phyloP scores from a whole-genome alignment of 2,797 vertebrate genomes.

The Chloroceryle inda region DNA sequence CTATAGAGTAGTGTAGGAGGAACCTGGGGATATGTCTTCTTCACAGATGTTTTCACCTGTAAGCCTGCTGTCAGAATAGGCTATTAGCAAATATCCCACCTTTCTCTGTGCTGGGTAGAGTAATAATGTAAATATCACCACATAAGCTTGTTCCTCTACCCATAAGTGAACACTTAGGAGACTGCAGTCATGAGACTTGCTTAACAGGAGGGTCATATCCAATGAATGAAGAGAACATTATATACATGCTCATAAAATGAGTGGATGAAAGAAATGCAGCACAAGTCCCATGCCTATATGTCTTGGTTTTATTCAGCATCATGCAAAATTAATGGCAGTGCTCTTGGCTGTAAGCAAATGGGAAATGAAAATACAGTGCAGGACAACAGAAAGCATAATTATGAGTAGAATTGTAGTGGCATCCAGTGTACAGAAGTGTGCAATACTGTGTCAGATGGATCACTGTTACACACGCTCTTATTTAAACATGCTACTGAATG shows the following conservation, averaged over 20 bases:
- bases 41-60: not conserved
- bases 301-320: not conserved
- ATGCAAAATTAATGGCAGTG: not conserved
- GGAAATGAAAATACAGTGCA: not conserved
- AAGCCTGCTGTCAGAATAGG: not conserved
- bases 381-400: not conserved
- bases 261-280: not conserved
- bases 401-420: not conserved
- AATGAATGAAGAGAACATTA: not conserved
- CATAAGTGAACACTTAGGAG: not conserved
- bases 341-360: not conserved
- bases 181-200: not conserved
- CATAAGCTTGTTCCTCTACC: not conserved
- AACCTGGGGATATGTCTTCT: not conserved
- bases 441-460: not conserved
- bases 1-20: not conserved
- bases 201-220: not conserved
- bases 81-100: not conserved
- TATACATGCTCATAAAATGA: not conserved
- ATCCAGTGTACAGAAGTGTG: not conserved
- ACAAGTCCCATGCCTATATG: rapidly evolving
- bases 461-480: not conserved
- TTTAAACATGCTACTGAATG: not conserved
- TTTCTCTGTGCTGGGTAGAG: not conserved
- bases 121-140: not conserved